Evolutionary conservation across 2,888 invertebrate genomes (phyloP), one percentile per base, ranked within the genome.

Genomic region (Dolomedes plantarius): DNA sequence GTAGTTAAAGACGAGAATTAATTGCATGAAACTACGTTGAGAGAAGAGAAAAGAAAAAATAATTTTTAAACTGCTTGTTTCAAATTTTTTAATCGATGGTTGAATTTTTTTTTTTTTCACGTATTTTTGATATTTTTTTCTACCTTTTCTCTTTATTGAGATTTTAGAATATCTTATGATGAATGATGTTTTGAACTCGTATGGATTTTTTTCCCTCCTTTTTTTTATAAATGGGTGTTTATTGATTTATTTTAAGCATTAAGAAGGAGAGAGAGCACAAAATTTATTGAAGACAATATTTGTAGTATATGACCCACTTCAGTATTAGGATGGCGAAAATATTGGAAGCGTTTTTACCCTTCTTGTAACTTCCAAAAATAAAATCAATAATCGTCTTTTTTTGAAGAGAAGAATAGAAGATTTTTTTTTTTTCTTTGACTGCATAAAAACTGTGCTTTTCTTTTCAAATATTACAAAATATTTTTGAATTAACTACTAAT

Each of bases 111-210:
- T 79, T 71, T 79, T 79, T 71, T 71, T 41, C 41, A 64, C n/a
- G 65, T 73, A 41, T 64, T 41, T n/a, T 31, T 19, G 41, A 27
- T 23, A 27, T 69, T 62, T 80, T 79, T 73, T 29, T 67, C 41
- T 68, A 31, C 56, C 23, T 31, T 23, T 39, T 50, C 29, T 56
- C 56, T 56, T 56, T 56, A 56, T 23, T 19, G 23, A 56, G 41
- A 78, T 6, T 28, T 46, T 65, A 65, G 46, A 80, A 80, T 80
- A 80, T 80, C 72, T 65, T 73, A 31, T 73, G 80, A 80, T 80
- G 65, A 80, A 80, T 73, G 73, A 67, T 80, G 67, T 80, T 73
- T 80, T 65, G 65, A 80, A 80, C 80, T 80, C 28, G 23, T 29
- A 64, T 65, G n/a, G 73, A 80, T 65, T 64, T 80, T 67, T 36